A percentile compares a stretch with the other conserved stretches of the same genome.
Evolutionary conservation across 2,888 invertebrate species (phyloP).

Genomic region (Polia nebulosa): DNA sequence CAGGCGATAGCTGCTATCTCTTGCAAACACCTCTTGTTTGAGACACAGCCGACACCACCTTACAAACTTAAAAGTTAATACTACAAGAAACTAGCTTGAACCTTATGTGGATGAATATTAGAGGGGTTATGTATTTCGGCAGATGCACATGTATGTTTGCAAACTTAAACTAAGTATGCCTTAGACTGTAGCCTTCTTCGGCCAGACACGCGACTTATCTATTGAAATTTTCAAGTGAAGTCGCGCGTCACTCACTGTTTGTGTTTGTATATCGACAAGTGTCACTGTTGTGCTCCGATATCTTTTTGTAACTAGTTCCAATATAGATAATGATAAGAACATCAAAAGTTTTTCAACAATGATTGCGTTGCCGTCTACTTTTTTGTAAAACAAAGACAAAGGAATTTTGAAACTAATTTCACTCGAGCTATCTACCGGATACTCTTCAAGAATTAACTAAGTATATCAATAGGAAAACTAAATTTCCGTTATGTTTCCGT

Average conservation of each 20-base stretch:
- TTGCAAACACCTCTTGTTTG: conserved; percentile 89
- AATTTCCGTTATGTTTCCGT: background rate
- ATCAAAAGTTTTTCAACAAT: conserved; percentile 50
- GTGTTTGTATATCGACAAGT: conserved; percentile 83
- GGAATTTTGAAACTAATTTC: background rate
- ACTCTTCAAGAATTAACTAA: background rate
- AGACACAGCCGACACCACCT: conserved; percentile 82
- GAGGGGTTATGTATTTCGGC: conserved; percentile 16
- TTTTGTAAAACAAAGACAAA: conserved; percentile 23
- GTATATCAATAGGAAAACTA: background rate
- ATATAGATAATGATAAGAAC: conserved; percentile 68
- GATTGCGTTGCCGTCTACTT: conserved; percentile 9
- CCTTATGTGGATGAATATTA: conserved; percentile 56
- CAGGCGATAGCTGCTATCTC: conserved; percentile 90
- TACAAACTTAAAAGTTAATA: conserved; percentile 63
- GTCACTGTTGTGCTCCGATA: conserved; percentile 79
- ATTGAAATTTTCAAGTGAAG: conserved; percentile 86
- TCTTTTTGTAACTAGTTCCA: conserved; percentile 71
- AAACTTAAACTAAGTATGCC: conserved; percentile 65
- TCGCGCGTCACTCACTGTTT: conserved; percentile 85
- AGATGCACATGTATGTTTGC: conserved; percentile 48
- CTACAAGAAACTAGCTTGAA: conserved; percentile 41
- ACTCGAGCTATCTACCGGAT: background rate
- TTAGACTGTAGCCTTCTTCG: conserved; percentile 72
- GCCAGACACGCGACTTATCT: conserved; percentile 87